A percentile compares a stretch with the other conserved stretches of the same genome.
These are phyloP conservation scores for Mythimna vitellina DNA, from an alignment of 2,888 invertebrate genomes.

Conservation along the genomic window DNA sequence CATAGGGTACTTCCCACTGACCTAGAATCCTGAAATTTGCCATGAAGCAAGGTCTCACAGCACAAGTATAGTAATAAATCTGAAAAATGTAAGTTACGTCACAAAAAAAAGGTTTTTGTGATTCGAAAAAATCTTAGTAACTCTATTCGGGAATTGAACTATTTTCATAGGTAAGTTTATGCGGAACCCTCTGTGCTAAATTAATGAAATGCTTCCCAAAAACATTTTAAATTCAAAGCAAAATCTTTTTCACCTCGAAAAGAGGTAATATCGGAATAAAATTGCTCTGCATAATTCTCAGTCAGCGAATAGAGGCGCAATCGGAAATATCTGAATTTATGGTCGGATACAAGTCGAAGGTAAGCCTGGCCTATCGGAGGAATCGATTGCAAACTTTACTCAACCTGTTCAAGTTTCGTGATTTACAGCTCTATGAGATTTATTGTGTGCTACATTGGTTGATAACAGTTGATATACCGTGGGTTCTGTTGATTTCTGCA, in stretches of 20 bases:
- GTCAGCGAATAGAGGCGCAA: constrained; percentile 22
- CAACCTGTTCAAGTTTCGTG: constrained; percentile 38
- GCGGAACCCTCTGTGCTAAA: too few relatives aligned
- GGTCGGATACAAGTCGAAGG: constrained; percentile 55
- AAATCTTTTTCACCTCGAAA: constrained; percentile 18
- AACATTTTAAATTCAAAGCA: constrained; percentile 16
- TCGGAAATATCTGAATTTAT: constrained; percentile 63
- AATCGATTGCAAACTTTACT: constrained; percentile 60
- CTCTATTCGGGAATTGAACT: too few relatives aligned
- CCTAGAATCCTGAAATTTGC: too few relatives aligned
- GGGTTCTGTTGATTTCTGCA: neutral
- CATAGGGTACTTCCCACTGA: too few relatives aligned
- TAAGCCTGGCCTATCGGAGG: constrained; percentile 40
- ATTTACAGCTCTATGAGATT: constrained; percentile 38
- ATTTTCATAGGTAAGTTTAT: too few relatives aligned
- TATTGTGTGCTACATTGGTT: constrained; percentile 47
- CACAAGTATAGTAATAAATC: too few relatives aligned
- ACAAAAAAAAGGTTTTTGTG: too few relatives aligned
- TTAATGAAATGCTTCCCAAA: neutral
- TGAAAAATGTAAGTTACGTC: too few relatives aligned
- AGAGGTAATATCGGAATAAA: constrained; percentile 20
- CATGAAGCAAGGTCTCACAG: too few relatives aligned
- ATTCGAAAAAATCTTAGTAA: too few relatives aligned
- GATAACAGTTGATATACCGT: constrained; percentile 12
- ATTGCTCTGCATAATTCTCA: constrained; percentile 43